Evolutionary conservation across 2,113 vertebrate species (phyloP), one percentile per base, ranked within the genome.

Genomic region (Cygnus buccinator): DNA sequence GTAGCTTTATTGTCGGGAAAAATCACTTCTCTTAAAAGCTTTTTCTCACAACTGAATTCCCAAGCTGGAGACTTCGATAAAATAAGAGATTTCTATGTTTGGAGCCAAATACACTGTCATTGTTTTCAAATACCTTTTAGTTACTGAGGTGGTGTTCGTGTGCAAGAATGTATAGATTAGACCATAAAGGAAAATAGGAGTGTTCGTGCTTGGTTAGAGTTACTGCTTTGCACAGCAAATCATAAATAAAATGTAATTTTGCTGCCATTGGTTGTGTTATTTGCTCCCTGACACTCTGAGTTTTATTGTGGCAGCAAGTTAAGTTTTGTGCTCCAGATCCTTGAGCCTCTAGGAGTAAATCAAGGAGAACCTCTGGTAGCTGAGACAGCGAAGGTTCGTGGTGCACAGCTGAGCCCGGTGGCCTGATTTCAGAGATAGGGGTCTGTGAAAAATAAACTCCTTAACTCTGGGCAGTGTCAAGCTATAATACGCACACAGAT

Each of bases 291-390:
- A 54, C 5, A 11, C 78, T 79, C 72, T 65, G 68, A 92, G 48
- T 72, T 94, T 65, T 79, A 70, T 86, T 92, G 76, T 78, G 70
- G 66, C 84, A 94, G 94, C 95, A 91, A 37, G 23, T 68, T 62
- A 94, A 62, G 50, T 37, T 94, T 58, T 91, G 66, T 66, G 33
- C 62, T 94, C 55, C 58, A 37, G 7, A 82, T 66, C 62, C n/a
- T 87, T 2, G 2, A 81, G 44, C 23, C 44, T 73, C 37, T 44
- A 73, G 58, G 28, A 48, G 67, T 89, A 92, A 84, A 90, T 92
- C 61, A 84, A 58, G 88, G 39, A 37, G 71, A 78, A 44, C 20
- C 29, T 95, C 31, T 44, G n/a, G 55, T 37, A 80, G 73, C 65
- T 90, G 90, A 70, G 71, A 48, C 48, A 84, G 66, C 66, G 39